Conservation (phyloP, 2,113 vertebrate genomes). For the Etheostoma spectabile region DNA sequence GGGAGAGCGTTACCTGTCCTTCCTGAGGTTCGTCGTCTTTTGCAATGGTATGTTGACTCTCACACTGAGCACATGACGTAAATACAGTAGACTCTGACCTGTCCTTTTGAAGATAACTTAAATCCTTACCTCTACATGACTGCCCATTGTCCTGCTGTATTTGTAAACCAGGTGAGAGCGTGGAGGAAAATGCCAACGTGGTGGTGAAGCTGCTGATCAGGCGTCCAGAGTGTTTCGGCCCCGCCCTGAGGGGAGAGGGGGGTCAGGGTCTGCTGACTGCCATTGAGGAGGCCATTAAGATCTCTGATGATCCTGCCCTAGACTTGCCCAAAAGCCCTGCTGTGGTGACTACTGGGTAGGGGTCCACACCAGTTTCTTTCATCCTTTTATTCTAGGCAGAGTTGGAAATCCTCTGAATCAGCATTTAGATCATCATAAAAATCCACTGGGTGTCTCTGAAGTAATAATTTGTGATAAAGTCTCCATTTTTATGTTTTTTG, state of each 20-base stretch:
- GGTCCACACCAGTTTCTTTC: not conserved
- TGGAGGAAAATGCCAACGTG: slow-evolving; percentile 98
- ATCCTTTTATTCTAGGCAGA: too few relatives aligned
- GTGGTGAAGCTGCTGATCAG: slow-evolving; percentile 98
- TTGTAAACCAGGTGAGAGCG: slow-evolving; percentile 90
- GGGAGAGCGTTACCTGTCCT: slow-evolving; percentile 96
- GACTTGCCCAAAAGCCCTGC: slow-evolving; percentile 86
- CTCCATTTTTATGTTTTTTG: slow-evolving; percentile 27
- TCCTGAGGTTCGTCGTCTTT: slow-evolving; percentile 96
- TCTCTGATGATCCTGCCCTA: slow-evolving; percentile 91
- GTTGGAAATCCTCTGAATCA: slow-evolving; percentile 6
- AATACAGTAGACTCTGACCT: not conserved
- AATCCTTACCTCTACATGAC: not conserved
- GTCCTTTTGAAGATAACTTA: not conserved
- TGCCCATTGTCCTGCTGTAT: slow-evolving; percentile 1
- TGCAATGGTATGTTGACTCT: slow-evolving; percentile 88
- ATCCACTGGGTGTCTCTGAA: not conserved
- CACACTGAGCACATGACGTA: not conserved
- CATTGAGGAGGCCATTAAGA: slow-evolving; percentile 95
- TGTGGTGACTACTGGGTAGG: slow-evolving; percentile 68
- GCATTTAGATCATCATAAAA: slow-evolving; percentile 3
- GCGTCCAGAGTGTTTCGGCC: slow-evolving; percentile 96
- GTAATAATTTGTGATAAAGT: slow-evolving; percentile 16
- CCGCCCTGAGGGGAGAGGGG: slow-evolving; percentile 95
- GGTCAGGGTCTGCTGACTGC: slow-evolving; percentile 93